Conservation (phyloP, 2,797 vertebrate genomes). For the Tarsius wallacei region DNA sequence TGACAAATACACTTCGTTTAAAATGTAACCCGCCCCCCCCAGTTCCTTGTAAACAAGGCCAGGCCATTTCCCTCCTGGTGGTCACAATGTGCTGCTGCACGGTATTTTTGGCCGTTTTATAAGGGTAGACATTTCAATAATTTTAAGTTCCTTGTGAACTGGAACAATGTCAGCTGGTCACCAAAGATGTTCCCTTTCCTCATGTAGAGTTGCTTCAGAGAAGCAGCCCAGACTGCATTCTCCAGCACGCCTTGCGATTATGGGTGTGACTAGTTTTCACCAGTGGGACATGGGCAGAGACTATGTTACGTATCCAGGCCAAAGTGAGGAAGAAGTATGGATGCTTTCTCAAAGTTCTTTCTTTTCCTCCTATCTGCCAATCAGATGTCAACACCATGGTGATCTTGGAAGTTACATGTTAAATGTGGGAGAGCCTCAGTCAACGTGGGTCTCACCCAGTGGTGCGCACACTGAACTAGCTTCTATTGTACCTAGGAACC, state of each 20-base stretch:
- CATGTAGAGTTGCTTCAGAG: neutral
- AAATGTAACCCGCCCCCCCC: neutral
- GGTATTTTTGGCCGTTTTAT: neutral
- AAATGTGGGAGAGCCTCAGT: neutral
- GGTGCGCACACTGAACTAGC: neutral
- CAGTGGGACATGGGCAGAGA: neutral
- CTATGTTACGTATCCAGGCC: neutral
- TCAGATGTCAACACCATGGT: neutral
- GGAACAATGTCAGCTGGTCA: conserved; percentile 32
- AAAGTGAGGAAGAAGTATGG: neutral
- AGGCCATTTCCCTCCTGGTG: neutral
- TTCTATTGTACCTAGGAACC: neutral
- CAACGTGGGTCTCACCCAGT: neutral
- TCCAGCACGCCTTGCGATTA: conserved; percentile 37
- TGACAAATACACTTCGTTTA: neutral
- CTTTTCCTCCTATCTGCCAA: conserved; percentile 27
- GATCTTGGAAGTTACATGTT: neutral
- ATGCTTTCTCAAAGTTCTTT: conserved; percentile 1
- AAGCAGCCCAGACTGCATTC: conserved; percentile 54
- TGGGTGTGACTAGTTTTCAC: neutral
- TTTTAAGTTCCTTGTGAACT: conserved; percentile 18
- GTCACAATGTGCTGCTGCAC: no score
- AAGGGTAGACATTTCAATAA: neutral
- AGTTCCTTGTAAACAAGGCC: neutral
- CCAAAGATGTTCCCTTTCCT: neutral